phyloP scores from a whole-genome alignment of 1,140 invertebrate genomes.

The Musca domestica region DNA sequence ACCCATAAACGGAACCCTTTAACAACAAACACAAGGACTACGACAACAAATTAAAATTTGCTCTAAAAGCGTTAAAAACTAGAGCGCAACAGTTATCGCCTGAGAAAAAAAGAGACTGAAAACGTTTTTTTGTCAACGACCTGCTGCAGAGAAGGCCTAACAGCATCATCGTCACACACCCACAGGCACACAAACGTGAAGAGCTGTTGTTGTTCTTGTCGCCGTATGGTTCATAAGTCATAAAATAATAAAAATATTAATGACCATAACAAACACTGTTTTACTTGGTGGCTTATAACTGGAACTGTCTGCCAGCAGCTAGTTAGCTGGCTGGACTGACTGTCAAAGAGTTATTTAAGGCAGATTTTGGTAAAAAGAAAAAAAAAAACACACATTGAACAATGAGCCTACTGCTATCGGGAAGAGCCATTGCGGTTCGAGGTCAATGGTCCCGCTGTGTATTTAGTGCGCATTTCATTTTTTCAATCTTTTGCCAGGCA shows the following conservation, averaged over 20 bases:
- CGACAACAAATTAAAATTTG: constrained; percentile 3
- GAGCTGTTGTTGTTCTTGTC: too few relatives aligned
- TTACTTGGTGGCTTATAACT: constrained; percentile 23
- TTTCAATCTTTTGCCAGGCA: too few relatives aligned
- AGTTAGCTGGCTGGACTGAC: too few relatives aligned
- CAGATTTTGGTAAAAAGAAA: too few relatives aligned
- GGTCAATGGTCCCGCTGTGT: constrained; percentile 6
- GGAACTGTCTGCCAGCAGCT: not conserved
- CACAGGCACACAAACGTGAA: not conserved
- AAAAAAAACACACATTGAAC: not conserved
- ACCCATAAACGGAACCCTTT: not conserved
- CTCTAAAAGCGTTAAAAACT: constrained; percentile 33
- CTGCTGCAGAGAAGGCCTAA: not conserved
- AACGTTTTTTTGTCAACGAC: not conserved
- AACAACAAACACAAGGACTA: not conserved
- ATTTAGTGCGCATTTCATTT: constrained; percentile 5
- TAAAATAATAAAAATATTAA: constrained; percentile 48
- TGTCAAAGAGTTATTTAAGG: too few relatives aligned
- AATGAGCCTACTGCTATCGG: not conserved
- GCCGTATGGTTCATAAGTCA: constrained; percentile 29
- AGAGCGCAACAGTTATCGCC: constrained; percentile 32
- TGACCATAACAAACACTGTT: constrained; percentile 48
- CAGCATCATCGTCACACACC: not conserved
- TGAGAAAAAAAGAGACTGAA: not conserved
- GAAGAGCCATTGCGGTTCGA: not conserved